phyloP scores from a whole-genome alignment of 2,797 vertebrate species.

The Adrianichthys oophorus region DNA sequence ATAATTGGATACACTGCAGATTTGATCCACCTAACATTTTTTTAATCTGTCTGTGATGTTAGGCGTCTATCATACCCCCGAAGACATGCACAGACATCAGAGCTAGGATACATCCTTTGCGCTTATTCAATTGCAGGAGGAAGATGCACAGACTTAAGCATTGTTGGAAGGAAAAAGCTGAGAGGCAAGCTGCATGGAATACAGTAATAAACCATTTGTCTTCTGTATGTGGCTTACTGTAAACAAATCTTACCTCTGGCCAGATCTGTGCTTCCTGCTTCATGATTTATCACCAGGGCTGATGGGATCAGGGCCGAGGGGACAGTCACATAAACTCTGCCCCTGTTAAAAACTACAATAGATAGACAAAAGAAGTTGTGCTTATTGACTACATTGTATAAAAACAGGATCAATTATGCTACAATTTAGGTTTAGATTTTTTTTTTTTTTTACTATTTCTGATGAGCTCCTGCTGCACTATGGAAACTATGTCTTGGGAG shows the following conservation, averaged over 20 bases:
- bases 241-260: neutral
- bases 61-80: neutral
- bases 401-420: too few relatives aligned
- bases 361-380: neutral
- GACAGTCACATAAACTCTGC: neutral
- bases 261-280: neutral
- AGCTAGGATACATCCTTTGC: constrained; percentile 7
- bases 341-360: constrained; percentile 1
- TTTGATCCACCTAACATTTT: constrained; percentile 7
- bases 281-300: constrained; percentile 4
- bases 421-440: too few relatives aligned
- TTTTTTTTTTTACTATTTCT: too few relatives aligned
- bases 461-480: too few relatives aligned
- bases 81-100: constrained; percentile 2
- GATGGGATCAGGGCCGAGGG: constrained; percentile 3
- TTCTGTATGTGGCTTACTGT: constrained; percentile 8
- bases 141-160: constrained; percentile 1
- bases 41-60: constrained; percentile 14
- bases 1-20: constrained; percentile 13
- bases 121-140: constrained; percentile 2
- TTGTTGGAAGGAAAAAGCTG: constrained; percentile 4
- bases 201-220: constrained; percentile 7
- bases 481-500: too few relatives aligned
- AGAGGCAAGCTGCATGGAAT: constrained; percentile 8
- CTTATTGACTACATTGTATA: too few relatives aligned